Base-by-base conservation (phyloP, 2,113 vertebrate genomes). In the Anarrhichthys ocellatus region DNA sequence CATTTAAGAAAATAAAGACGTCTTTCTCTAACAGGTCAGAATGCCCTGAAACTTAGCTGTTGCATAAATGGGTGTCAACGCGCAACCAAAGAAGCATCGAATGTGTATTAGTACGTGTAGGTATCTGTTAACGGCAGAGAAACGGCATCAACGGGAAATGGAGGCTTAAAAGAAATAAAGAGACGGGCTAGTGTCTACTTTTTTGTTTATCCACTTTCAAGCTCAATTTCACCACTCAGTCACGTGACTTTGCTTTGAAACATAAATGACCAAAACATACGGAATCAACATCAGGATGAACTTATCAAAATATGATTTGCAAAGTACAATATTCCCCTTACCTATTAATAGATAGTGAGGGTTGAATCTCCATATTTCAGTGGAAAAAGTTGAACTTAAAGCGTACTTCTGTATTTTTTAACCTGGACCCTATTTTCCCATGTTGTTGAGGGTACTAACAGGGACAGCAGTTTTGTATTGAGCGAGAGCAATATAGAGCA, bases 121-220 rank as follows among this genome's bases (percentile, higher is more conserved):
- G 58, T 38, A 48, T 58, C 38, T 64, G 58, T 63, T 62, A 15
- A 80, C 11, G 40, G 70, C 34, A 79, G 14, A 56, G 52, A 36
- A 17, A 4, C 58, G 18, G 42, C 10, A 36, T 29, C 18, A 73
- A 59, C 0, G 17, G 4, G 13, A 44, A 64, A 38, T 14, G 46
- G 34, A 64, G 32, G 17, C 15, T 40, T 61, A 24, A 78, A 82
- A 58, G 46, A 42, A 44, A 44, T 46, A 24, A 42, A 34, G 14
- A 40, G 20, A 56, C 17, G 22, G 29, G 7, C 8, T 32, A 0
- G 32, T 32, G 32, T 32, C 32, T 29, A 29, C n/a, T 68, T 78
- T 69, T 17, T 1, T 40, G 17, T 38, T 59, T 1, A 48, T 20
- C 29, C 22, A 48, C 24, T 38, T 5, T 29, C 20, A 79, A 40